Base-by-base conservation (phyloP, 2,113 vertebrate genomes). In the Malaclemys terrapin region DNA sequence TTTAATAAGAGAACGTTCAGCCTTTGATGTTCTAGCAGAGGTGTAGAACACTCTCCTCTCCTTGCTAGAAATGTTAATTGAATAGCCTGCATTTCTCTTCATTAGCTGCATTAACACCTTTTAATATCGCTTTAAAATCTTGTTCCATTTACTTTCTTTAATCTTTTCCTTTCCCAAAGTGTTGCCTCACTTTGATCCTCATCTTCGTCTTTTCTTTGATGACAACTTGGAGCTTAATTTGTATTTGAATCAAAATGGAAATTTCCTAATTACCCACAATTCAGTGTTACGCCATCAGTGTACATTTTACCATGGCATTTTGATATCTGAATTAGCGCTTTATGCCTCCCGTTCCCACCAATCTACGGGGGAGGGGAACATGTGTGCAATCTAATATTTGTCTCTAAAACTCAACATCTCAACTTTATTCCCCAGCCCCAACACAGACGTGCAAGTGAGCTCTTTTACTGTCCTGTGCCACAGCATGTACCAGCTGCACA, bases 101-200 rank as follows among this genome's bases (percentile, higher is more conserved):
- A 98, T 98, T 98, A 98, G 97, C 97, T 96, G 91, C 96, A 98
- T 98, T 98, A 98, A 98, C 97, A 98, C 97, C 98, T 98, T 99
- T 99, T 99, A 99, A 99, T 98, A 98, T 98, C 98, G 98, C 98
- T 98, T 98, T 98, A 97, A 98, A 98, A 97, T 97, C 98, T 96
- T 98, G 97, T 98, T 96, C 97, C 96, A 98, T 98, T 98, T 98
- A 96, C 96, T 97, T 97, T 95, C 98, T 99, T 99, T 99, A 98
- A 99, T 99, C 98, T 98, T 96, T 96, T 93, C 97, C 95, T 98
- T 98, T 98, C 97, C 53, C 93, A 95, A 94, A 97, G 96, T 97
- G 98, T 98, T 97, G 97, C 97, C 96, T 98, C 95, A 94, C 98
- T 98, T 98, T 99, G 98, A 99, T 99, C 98, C 98, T 97, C 89